A percentile compares a stretch with the other conserved stretches of the same genome.
phyloP scores from a whole-genome alignment of 2,113 vertebrate genomes.

The Xenopus borealis region DNA sequence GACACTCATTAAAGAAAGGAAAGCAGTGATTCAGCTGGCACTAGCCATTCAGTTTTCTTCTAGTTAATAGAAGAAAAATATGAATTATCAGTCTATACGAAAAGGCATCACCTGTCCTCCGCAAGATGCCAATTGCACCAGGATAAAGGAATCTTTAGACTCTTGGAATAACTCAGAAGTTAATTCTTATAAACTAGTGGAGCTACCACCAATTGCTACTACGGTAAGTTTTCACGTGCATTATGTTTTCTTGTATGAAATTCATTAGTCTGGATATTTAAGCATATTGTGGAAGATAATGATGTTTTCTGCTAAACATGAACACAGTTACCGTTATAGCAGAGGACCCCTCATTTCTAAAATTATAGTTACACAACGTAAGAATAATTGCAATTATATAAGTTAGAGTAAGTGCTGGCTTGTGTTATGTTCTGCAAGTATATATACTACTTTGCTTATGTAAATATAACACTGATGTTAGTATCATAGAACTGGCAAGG shows the following conservation, averaged over 20 bases:
- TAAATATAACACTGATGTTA: too few species aligned
- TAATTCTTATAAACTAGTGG: conserved; percentile 56
- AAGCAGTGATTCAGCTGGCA: conserved; percentile 2
- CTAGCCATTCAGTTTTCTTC: conserved; percentile 13
- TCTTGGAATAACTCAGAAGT: conserved; percentile 61
- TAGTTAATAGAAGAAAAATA: conserved; percentile 10
- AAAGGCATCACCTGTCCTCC: conserved; percentile 47
- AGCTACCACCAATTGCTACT: conserved; percentile 56
- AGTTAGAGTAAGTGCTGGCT: too few species aligned
- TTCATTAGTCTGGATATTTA: too few species aligned
- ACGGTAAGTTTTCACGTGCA: conserved; percentile 67
- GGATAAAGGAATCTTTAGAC: conserved; percentile 48
- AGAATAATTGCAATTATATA: too few species aligned
- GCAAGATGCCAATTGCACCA: conserved; percentile 48
- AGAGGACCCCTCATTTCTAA: too few species aligned
- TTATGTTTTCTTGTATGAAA: neutral
- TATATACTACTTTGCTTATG: too few species aligned
- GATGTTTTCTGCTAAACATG: too few species aligned
- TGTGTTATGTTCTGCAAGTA: too few species aligned
- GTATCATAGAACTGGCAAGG: too few species aligned
- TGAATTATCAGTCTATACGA: conserved; percentile 45
- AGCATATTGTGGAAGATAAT: too few species aligned
- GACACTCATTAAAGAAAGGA: conserved; percentile 14
- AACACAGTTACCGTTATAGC: too few species aligned
- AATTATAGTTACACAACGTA: too few species aligned